Percentiles rank a stretch among this genome's conserved stretches.
phyloP scores from a whole-genome alignment of 1,140 invertebrate genomes.

The Diorhabda sublineata region DNA sequence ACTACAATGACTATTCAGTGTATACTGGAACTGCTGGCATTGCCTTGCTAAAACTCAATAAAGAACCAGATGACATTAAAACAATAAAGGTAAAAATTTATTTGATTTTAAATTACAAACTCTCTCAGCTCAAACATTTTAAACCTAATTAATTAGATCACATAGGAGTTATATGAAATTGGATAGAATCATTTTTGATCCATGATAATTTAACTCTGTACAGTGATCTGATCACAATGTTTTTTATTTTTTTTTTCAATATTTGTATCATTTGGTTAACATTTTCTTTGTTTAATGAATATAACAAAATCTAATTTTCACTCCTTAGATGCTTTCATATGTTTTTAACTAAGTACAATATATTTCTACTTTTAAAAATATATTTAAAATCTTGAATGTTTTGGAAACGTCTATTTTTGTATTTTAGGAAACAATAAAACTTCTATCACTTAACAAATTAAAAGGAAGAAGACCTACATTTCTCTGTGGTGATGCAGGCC shows the following conservation, averaged over 20 bases:
- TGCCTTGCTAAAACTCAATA: slow-evolving; percentile 45
- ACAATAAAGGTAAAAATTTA: slow-evolving; percentile 35
- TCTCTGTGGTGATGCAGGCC: slow-evolving; percentile 74
- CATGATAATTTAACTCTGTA: too few relatives aligned
- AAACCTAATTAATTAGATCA: not conserved
- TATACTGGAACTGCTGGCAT: slow-evolving; percentile 54
- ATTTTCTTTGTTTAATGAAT: too few relatives aligned
- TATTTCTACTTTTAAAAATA: too few relatives aligned
- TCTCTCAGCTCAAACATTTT: not conserved
- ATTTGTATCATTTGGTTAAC: too few relatives aligned
- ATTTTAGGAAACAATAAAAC: slow-evolving; percentile 21
- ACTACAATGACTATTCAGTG: slow-evolving; percentile 49
- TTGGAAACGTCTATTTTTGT: not conserved
- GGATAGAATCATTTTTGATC: too few relatives aligned
- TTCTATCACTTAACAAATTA: slow-evolving; percentile 44
- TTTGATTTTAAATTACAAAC: not conserved
- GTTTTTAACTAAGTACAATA: too few relatives aligned
- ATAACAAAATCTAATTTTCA: too few relatives aligned
- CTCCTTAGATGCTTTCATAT: too few relatives aligned
- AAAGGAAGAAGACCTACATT: slow-evolving; percentile 60
- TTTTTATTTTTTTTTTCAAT: too few relatives aligned
- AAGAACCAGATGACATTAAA: slow-evolving; percentile 30
- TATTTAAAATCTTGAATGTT: too few relatives aligned
- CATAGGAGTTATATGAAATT: too few relatives aligned
- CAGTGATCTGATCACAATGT: too few relatives aligned